Evolutionary conservation across 1,140 invertebrate species (phyloP).

Genomic region (Helicoverpa armigera): DNA sequence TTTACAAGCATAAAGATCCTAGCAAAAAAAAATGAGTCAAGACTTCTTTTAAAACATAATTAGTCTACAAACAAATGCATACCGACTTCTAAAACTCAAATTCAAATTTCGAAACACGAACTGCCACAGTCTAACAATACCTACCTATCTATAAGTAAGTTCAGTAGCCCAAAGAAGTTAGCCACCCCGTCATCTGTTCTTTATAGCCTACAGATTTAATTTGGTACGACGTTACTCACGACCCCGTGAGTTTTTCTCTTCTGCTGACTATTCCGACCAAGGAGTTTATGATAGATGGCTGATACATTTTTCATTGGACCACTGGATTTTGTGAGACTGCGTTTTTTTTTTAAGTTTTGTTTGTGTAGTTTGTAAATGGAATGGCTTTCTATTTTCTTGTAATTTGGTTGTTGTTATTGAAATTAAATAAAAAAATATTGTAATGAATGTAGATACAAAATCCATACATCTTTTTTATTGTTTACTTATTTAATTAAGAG

Average conservation of each 20-base stretch:
- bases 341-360: neutral
- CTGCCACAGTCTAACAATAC: neutral
- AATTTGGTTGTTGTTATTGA: too few relatives aligned
- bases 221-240: slow-evolving; percentile 79
- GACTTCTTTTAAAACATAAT: too few relatives aligned
- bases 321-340: slow-evolving; percentile 16
- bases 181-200: slow-evolving; percentile 74
- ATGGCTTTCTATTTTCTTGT: neutral
- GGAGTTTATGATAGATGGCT: slow-evolving; percentile 79
- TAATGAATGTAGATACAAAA: too few relatives aligned
- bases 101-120: too few relatives aligned
- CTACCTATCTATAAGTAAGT: neutral
- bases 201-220: slow-evolving; percentile 79
- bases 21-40: too few relatives aligned
- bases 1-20: too few relatives aligned
- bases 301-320: slow-evolving; percentile 78
- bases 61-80: too few relatives aligned
- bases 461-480: too few relatives aligned
- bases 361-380: neutral
- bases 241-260: slow-evolving; percentile 72
- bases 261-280: slow-evolving; percentile 63
- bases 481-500: too few relatives aligned
- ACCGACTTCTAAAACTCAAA: too few relatives aligned
- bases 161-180: slow-evolving; percentile 56
- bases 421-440: too few relatives aligned